Percentiles rank a stretch among this genome's conserved stretches.
These are phyloP conservation scores for Heliothis virescens DNA, from an alignment of 1,140 invertebrate genomes.

Conservation along the genomic window DNA sequence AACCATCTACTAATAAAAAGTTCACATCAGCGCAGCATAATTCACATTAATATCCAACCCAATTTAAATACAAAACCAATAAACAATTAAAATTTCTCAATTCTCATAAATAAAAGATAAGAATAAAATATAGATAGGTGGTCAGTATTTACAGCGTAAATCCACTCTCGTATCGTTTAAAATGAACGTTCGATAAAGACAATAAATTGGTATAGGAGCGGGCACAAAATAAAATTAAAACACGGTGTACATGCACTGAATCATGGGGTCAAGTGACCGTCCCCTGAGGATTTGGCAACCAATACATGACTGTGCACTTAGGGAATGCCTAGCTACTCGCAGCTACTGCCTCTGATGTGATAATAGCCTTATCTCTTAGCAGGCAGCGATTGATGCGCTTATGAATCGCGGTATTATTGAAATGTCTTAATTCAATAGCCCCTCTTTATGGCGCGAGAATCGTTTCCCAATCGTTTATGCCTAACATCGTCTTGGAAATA, in stretches of 20 bases:
- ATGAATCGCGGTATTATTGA: slow-evolving; percentile 42
- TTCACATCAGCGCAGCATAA: neutral
- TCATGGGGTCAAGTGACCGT: slow-evolving; percentile 69
- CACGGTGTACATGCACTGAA: slow-evolving; percentile 65
- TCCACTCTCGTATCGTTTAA: slow-evolving; percentile 40
- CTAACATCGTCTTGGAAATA: slow-evolving; percentile 20
- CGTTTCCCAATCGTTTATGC: slow-evolving; percentile 19
- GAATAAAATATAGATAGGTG: slow-evolving; percentile 32
- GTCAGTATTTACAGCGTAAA: slow-evolving; percentile 18
- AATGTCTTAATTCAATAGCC: slow-evolving; percentile 27
- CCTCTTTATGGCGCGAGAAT: slow-evolving; percentile 7
- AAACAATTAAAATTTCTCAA: slow-evolving; percentile 24
- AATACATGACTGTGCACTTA: slow-evolving; percentile 83
- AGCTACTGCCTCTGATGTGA: slow-evolving; percentile 41
- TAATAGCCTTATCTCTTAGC: slow-evolving; percentile 44
- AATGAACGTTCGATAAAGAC: slow-evolving; percentile 69
- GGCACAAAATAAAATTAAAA: slow-evolving; percentile 76
- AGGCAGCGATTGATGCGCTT: slow-evolving; percentile 35
- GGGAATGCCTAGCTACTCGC: slow-evolving; percentile 47
- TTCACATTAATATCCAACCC: slow-evolving; percentile 5
- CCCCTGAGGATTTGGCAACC: slow-evolving; percentile 80
- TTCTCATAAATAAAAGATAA: slow-evolving; percentile 37
- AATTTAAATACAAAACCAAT: slow-evolving; percentile 6
- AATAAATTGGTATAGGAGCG: slow-evolving; percentile 69
- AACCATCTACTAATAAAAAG: neutral